Evolutionary conservation across 2,797 vertebrate genomes (phyloP).

Genomic region (Anguilla obscura): DNA sequence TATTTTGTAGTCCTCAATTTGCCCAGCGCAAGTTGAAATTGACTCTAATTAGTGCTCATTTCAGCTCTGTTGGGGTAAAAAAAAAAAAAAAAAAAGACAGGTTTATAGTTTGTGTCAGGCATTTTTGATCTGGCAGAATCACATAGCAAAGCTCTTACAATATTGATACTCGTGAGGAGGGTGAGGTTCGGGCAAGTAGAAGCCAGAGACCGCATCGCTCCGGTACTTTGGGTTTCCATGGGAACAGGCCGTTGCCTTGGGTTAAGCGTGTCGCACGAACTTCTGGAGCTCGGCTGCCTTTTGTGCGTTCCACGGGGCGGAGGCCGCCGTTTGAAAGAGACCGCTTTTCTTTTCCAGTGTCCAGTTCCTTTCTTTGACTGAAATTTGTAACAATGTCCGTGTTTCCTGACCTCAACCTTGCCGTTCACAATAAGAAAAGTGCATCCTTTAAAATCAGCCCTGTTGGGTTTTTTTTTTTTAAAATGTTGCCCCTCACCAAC

Average conservation of each 20-base stretch:
- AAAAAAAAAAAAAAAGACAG: not conserved
- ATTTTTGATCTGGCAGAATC: not conserved
- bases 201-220: not conserved
- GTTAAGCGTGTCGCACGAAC: slow-evolving; percentile 13
- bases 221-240: slow-evolving; percentile 14
- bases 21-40: not conserved
- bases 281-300: slow-evolving; percentile 5
- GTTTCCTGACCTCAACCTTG: not conserved
- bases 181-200: not conserved
- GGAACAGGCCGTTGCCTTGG: slow-evolving; percentile 23
- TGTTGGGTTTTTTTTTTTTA: not conserved
- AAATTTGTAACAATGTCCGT: not conserved
- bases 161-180: not conserved
- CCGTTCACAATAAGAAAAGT: too few species aligned
- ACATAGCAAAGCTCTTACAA: not conserved
- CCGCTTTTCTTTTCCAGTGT: not conserved
- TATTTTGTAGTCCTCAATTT: not conserved
- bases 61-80: not conserved
- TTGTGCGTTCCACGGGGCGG: not conserved
- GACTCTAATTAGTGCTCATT: not conserved
- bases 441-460: not conserved
- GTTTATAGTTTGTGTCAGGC: not conserved
- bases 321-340: not conserved
- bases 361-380: not conserved
- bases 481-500: not conserved